phyloP scores from a whole-genome alignment of 2,888 invertebrate genomes.

The Branchellion lobata region DNA sequence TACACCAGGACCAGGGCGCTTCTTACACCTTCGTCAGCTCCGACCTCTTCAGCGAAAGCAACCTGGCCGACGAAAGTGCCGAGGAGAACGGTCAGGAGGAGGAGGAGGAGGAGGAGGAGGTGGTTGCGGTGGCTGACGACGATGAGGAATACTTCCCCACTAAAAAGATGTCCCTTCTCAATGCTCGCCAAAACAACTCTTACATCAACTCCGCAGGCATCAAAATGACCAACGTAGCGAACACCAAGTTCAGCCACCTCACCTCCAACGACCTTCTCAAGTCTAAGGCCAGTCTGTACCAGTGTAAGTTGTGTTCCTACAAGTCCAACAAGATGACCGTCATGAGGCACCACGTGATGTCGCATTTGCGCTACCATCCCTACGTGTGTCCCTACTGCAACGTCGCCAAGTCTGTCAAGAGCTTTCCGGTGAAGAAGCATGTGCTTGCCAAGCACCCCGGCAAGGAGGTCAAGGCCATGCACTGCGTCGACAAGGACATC shows the following conservation, averaged over 20 bases:
- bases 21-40: slow-evolving; percentile 17
- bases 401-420: slow-evolving; percentile 43
- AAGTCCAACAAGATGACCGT: slow-evolving; percentile 43
- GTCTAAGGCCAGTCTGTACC: slow-evolving; percentile 34
- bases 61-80: neutral
- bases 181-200: slow-evolving; percentile 6
- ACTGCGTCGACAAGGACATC: slow-evolving; percentile 38
- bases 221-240: slow-evolving; percentile 32
- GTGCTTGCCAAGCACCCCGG: slow-evolving; percentile 46
- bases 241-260: slow-evolving; percentile 41
- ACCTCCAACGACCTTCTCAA: slow-evolving; percentile 5
- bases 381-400: slow-evolving; percentile 48
- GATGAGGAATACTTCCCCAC: slow-evolving; percentile 19
- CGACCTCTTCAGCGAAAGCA: neutral
- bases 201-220: slow-evolving; percentile 12
- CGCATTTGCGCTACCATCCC: slow-evolving; percentile 49
- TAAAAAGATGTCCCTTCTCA: neutral
- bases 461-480: slow-evolving; percentile 37
- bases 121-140: neutral
- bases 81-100: neutral
- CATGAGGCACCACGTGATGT: slow-evolving; percentile 50
- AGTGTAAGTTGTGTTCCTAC: slow-evolving; percentile 44
- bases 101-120: neutral
- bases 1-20: slow-evolving; percentile 6
- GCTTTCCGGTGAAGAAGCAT: slow-evolving; percentile 49